phyloP scores from a whole-genome alignment of 1,140 invertebrate species.

The Macrobrachium nipponense region DNA sequence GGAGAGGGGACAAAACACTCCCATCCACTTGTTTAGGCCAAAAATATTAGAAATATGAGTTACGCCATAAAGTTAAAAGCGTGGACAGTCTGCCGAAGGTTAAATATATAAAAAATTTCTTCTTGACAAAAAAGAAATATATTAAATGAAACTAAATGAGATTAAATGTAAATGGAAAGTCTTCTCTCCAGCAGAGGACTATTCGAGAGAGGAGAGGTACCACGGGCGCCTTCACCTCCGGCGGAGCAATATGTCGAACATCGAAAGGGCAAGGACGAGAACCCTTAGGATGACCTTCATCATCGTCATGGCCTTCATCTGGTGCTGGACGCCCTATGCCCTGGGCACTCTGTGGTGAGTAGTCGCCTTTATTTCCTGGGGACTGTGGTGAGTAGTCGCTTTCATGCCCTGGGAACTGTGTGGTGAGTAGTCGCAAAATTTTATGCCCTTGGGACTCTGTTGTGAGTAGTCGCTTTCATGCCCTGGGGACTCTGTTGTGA shows the following conservation, averaged over 20 bases:
- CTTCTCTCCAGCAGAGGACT: constrained; percentile 16
- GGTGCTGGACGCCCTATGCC: constrained; percentile 94
- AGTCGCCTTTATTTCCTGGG: not conserved
- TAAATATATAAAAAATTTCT: too few relatives aligned
- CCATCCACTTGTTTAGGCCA: too few relatives aligned
- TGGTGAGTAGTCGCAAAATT: too few relatives aligned
- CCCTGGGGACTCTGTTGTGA: too few relatives aligned
- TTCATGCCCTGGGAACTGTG: too few relatives aligned
- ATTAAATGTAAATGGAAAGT: not conserved
- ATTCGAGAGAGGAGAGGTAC: constrained; percentile 30
- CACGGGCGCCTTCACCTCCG: constrained; percentile 65
- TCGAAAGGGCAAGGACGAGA: constrained; percentile 78
- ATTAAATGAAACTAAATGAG: not conserved
- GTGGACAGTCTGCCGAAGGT: too few relatives aligned
- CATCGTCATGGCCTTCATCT: constrained; percentile 90
- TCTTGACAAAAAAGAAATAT: not conserved
- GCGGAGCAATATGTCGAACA: constrained; percentile 68
- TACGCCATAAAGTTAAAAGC: too few relatives aligned
- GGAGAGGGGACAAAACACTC: too few relatives aligned
- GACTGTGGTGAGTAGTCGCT: too few relatives aligned
- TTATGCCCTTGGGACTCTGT: constrained; percentile 86
- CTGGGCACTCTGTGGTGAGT: constrained; percentile 83
- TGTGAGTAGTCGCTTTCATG: constrained; percentile 71
- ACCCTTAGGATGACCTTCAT: constrained; percentile 96
- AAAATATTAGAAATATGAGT: too few relatives aligned